Percentiles rank a stretch among this genome's conserved stretches.
Conservation (phyloP, 1,140 invertebrate genomes). For the Paramacrobiotus metropolitanus region DNA sequence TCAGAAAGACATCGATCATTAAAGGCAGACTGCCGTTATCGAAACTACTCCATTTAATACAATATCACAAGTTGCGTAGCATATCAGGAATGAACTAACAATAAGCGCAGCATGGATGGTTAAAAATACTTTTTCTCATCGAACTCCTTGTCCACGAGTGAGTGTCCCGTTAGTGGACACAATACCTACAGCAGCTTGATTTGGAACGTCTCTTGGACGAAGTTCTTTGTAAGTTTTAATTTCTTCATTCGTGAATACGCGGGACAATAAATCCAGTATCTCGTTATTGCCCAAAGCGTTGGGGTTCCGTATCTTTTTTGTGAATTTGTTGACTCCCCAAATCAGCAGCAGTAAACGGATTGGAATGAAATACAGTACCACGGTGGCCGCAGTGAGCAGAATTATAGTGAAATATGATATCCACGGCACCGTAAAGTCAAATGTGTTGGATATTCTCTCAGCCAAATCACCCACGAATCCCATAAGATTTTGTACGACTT, state of each 20-base stretch:
- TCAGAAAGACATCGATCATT: too few species aligned
- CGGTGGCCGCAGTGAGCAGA: constrained; percentile 36
- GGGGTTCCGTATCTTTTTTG: constrained; percentile 68
- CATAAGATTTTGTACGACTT: constrained; percentile 67
- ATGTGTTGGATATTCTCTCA: constrained; percentile 73
- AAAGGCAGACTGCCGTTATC: too few species aligned
- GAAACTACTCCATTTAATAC: too few species aligned
- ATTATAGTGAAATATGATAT: constrained; percentile 75
- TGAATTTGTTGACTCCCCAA: constrained; percentile 97
- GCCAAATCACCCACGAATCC: constrained; percentile 71
- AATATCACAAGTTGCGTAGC: too few species aligned
- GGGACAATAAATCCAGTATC: constrained; percentile 72
- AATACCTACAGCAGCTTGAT: too few species aligned
- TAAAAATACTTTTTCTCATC: too few species aligned
- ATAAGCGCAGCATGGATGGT: too few species aligned
- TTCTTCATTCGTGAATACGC: constrained; percentile 71
- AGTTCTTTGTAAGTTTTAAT: background rate
- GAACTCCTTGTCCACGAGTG: too few species aligned
- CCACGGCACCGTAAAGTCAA: constrained; percentile 92
- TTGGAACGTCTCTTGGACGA: background rate
- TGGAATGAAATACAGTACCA: constrained; percentile 71
- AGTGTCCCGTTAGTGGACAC: too few species aligned
- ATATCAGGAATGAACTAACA: too few species aligned
- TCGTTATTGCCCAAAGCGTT: constrained; percentile 93
- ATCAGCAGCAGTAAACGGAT: constrained; percentile 66